Evolutionary conservation across 2,113 vertebrate genomes (phyloP).

Genomic region (Genyomyrus donnyi): DNA sequence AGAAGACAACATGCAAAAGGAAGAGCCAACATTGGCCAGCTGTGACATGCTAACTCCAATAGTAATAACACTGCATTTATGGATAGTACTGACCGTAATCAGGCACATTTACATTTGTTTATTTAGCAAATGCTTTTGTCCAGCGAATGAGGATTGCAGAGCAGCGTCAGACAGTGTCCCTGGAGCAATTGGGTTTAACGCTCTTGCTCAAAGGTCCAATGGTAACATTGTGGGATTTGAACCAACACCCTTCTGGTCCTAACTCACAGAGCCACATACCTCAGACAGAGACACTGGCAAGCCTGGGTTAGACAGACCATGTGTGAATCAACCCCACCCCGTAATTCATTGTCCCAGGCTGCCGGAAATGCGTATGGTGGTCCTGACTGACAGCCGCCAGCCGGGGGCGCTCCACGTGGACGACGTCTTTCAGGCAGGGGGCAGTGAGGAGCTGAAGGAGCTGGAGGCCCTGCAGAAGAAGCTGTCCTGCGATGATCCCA

Average conservation of each 20-base stretch:
- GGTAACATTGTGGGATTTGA: not conserved
- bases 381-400: constrained; percentile 65
- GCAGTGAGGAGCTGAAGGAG: constrained; percentile 53
- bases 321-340: not conserved
- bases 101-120: not conserved
- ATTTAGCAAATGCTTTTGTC: not conserved
- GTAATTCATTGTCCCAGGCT: constrained; percentile 54
- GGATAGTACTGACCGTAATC: not conserved
- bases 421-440: constrained; percentile 74
- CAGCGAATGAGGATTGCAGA: no score
- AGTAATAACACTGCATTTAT: not conserved
- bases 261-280: not conserved
- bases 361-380: constrained; percentile 72
- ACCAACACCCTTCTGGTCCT: not conserved
- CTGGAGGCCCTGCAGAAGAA: constrained; percentile 59
- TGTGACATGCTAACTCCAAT: not conserved
- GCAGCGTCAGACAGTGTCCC: no score
- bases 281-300: not conserved
- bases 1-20: not conserved
- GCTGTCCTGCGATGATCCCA: constrained; percentile 70
- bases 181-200: no score
- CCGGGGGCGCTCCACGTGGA: constrained; percentile 70
- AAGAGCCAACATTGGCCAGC: not conserved
- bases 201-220: not conserved
- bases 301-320: not conserved